Percentiles rank a stretch among this genome's conserved stretches.
Conservation (phyloP, 2,888 invertebrate genomes). For the Synergus umbraculus region DNA sequence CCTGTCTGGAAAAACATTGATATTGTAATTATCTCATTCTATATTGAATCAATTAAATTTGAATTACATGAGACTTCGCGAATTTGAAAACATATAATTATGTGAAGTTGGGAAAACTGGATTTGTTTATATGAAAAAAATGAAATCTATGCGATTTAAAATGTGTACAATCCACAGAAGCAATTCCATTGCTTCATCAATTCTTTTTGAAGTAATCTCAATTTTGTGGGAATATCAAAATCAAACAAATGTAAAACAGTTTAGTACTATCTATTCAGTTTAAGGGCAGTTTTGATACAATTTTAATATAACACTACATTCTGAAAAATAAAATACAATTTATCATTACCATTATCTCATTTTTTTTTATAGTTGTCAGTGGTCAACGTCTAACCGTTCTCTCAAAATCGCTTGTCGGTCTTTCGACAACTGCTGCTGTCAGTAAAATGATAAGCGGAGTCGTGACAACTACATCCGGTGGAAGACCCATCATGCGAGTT, state of each 20-base stretch:
- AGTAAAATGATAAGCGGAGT: constrained; percentile 71
- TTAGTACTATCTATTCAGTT: constrained; percentile 54
- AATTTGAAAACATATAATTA: no score
- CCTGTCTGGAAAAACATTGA: constrained; percentile 73
- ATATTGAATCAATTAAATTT: no score
- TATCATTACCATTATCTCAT: constrained; percentile 52
- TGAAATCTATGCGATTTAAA: neutral
- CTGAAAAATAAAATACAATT: neutral
- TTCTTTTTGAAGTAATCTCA: constrained; percentile 45
- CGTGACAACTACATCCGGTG: constrained; percentile 67
- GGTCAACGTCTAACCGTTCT: constrained; percentile 82
- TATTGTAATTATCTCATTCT: no score
- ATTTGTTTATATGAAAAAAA: no score
- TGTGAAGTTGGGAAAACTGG: no score
- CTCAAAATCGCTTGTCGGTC: constrained; percentile 78
- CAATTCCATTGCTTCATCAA: constrained; percentile 58
- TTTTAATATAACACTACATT: neutral
- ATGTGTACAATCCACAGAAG: constrained; percentile 51
- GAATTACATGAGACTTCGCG: no score
- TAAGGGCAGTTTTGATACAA: constrained; percentile 63
- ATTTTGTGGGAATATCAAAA: constrained; percentile 63
- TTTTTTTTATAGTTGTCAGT: constrained; percentile 77
- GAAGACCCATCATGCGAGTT: constrained; percentile 74
- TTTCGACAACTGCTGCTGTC: constrained; percentile 70
- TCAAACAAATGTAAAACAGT: constrained; percentile 67